phyloP scores from a whole-genome alignment of 2,888 invertebrate species.

The Cacoxenus indagator region DNA sequence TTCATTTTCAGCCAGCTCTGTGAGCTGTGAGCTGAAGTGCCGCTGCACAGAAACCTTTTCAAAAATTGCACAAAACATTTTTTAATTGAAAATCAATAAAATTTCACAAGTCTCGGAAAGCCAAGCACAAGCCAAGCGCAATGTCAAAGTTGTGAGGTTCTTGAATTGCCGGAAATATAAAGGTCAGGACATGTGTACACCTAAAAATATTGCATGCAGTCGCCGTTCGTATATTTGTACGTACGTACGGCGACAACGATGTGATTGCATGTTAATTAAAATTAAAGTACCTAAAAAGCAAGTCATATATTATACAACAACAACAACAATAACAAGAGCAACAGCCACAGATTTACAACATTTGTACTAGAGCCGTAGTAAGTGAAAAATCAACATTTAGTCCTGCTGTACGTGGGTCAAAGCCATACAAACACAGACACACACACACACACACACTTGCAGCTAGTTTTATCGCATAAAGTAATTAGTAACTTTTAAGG shows the following conservation, averaged over 20 bases:
- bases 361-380: too few relatives aligned
- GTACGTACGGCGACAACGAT: neutral
- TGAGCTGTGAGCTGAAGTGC: too few relatives aligned
- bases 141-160: neutral
- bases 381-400: neutral
- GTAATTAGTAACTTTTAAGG: constrained; percentile 17
- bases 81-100: constrained; percentile 16
- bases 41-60: neutral
- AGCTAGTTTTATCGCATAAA: neutral
- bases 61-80: neutral
- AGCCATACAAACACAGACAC: neutral
- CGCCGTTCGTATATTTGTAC: neutral
- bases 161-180: neutral
- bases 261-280: constrained; percentile 11
- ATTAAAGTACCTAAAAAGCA: constrained; percentile 4
- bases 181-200: neutral
- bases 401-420: neutral
- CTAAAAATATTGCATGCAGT: neutral
- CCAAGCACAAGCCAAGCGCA: neutral
- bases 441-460: neutral
- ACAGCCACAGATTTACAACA: too few relatives aligned
- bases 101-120: too few relatives aligned
- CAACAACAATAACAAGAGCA: neutral
- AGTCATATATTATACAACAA: neutral
- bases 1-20: too few relatives aligned